Base-by-base conservation (phyloP, 2,797 vertebrate genomes). In the Fistularia commersonii region DNA sequence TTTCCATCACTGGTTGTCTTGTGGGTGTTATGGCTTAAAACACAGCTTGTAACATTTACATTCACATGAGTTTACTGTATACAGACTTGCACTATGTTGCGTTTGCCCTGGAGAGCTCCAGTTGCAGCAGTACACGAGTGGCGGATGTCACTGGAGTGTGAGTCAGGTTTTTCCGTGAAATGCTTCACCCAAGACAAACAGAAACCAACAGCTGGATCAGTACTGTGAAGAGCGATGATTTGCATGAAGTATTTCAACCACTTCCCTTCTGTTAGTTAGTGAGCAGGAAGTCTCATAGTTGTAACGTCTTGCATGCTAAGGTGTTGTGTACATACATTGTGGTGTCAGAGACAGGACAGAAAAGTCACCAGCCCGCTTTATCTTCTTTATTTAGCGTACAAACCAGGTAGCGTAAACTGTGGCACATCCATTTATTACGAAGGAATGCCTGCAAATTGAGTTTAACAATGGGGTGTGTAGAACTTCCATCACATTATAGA, bases 221-320 rank as follows among this genome's bases (percentile, higher is more conserved):
- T 34, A 61, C 32, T 9, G 6, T 46, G 23, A 79, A 72, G 53
- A 78, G 64, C 64, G 61, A 44, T 45, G 72, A 79, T 77, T 80
- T 82, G 78, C 77, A 69, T 11, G 40, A 63, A 64, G 55, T 74
- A 67, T 54, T 57, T 38, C 77, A 80, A 76, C 85, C 88, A 79
- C 87, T 88, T 91, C 88, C 89, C 86, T 76, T 74, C 68, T 73
- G 48, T 60, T 51, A 72, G 77, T 77, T 66, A 59, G 66, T 48
- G 38, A 58, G 64, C 85, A 89, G 90, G 89, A 92, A 90, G 76
- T 90, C 82, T 88, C 76, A 62, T 85, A 79, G 55, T 13, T 23
- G 51, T 51, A 61, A 61, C 80, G 86, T 90, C 83, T 86, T 83
- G 81, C 77, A 74, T 47, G 71, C 45, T 70, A 54, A 41, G 41